phyloP scores from a whole-genome alignment of 2,113 vertebrate species.

The Garra rufa region DNA sequence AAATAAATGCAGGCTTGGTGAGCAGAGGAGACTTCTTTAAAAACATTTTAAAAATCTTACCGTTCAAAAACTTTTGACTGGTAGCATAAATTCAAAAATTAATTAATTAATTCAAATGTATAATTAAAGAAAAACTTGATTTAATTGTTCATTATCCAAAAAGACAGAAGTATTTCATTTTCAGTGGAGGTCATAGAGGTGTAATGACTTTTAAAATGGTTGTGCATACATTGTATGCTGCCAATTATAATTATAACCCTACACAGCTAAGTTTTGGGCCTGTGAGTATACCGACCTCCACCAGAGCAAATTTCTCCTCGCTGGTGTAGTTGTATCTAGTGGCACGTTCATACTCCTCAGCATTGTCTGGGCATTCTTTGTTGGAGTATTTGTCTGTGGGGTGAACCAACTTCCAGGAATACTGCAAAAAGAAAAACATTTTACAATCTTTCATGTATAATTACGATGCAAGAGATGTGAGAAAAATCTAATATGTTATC shows the following conservation, averaged over 20 bases:
- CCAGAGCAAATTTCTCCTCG: slow-evolving; percentile 89
- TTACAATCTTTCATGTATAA: background rate
- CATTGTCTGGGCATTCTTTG: slow-evolving; percentile 89
- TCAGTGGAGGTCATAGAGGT: background rate
- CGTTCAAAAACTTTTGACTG: too few relatives aligned
- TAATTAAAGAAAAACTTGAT: background rate
- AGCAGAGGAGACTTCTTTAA: too few relatives aligned
- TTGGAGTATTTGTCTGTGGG: slow-evolving; percentile 91
- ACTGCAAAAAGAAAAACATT: slow-evolving; percentile 68
- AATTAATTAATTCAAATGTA: too few relatives aligned
- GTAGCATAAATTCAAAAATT: too few relatives aligned
- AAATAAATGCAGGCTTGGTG: too few relatives aligned
- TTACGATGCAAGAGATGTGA: background rate
- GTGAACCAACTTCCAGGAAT: slow-evolving; percentile 89
- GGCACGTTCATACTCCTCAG: slow-evolving; percentile 88
- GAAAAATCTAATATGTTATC: background rate
- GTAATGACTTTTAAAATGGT: background rate
- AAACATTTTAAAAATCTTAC: too few relatives aligned
- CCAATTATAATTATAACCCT: background rate
- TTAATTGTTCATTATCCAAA: background rate
- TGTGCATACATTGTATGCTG: background rate
- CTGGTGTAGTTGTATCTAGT: slow-evolving; percentile 90
- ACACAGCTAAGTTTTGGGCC: background rate
- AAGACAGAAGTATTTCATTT: background rate
- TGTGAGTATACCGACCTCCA: slow-evolving; percentile 82